These are phyloP conservation scores for Macropus fuliginosus DNA, from an alignment of 2,797 vertebrate species.

Conservation along the genomic window DNA sequence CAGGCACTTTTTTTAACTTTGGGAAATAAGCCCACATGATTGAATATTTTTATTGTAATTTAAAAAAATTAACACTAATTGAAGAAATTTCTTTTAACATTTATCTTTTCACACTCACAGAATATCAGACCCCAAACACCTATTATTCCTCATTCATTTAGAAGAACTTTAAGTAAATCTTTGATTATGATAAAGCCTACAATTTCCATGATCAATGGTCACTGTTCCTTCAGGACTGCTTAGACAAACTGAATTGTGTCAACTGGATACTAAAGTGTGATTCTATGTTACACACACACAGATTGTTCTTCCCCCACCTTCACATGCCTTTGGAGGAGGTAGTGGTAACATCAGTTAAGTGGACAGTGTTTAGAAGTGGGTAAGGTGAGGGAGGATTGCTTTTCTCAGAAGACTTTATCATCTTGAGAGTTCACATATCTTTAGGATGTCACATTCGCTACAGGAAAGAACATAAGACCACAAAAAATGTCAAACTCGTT, in stretches of 20 bases:
- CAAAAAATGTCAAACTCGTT: neutral
- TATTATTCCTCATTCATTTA: neutral
- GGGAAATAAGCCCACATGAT: neutral
- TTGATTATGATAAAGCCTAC: neutral
- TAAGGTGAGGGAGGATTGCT: neutral
- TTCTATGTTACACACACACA: neutral
- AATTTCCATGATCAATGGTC: neutral
- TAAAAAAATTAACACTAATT: neutral
- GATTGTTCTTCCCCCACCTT: neutral
- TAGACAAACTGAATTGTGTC: conserved; percentile 3
- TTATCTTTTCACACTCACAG: neutral
- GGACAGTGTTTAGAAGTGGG: neutral
- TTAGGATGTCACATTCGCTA: neutral
- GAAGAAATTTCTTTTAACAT: neutral
- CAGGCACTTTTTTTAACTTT: neutral
- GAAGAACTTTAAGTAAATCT: neutral
- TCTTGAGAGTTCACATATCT: neutral
- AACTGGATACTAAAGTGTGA: neutral
- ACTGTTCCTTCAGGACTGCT: neutral
- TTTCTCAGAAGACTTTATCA: conserved; percentile 19
- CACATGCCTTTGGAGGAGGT: neutral
- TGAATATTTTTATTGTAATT: neutral
- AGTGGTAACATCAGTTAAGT: neutral
- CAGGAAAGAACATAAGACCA: neutral
- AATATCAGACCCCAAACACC: neutral